These are phyloP conservation scores for Trichopoda pennipes DNA, from an alignment of 2,888 invertebrate genomes.

Conservation along the genomic window DNA sequence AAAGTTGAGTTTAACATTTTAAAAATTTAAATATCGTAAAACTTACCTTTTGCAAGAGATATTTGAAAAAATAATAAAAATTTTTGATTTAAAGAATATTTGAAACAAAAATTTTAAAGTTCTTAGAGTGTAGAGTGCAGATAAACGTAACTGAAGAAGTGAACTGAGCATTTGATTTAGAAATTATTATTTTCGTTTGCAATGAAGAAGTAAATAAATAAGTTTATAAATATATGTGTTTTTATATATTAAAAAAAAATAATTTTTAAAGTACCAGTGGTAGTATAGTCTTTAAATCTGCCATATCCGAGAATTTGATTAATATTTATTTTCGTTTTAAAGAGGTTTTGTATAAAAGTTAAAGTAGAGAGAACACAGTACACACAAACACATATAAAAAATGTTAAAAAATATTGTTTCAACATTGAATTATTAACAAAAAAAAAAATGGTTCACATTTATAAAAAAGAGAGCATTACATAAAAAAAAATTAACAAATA, in stretches of 20 bases:
- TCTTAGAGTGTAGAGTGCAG: constrained; percentile 49
- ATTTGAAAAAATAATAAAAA: constrained; percentile 10
- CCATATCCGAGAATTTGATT: constrained; percentile 64
- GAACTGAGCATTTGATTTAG: constrained; percentile 22
- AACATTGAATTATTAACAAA: constrained; percentile 46
- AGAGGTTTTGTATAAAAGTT: constrained; percentile 48
- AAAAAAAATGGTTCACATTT: constrained; percentile 28
- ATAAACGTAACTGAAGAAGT: constrained; percentile 9
- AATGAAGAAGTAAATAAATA: constrained; percentile 35
- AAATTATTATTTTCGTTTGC: constrained; percentile 28
- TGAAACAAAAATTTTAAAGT: constrained; percentile 43
- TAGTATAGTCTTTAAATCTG: constrained; percentile 69
- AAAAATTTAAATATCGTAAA: constrained; percentile 27
- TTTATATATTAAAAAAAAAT: constrained; percentile 34
- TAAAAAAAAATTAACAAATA: constrained; percentile 28
- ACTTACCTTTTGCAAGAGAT: constrained; percentile 57
- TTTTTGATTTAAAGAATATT: constrained; percentile 7
- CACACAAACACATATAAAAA: constrained; percentile 63
- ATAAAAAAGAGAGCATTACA: constrained; percentile 52
- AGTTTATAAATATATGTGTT: background rate
- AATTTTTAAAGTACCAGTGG: constrained; percentile 62
- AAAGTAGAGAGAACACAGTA: constrained; percentile 60
- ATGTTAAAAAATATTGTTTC: constrained; percentile 46
- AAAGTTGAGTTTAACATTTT: constrained; percentile 1
- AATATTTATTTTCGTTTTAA: constrained; percentile 21